These are phyloP conservation scores for Corythaixoides concolor DNA, from an alignment of 2,113 vertebrate genomes.

Conservation along the genomic window DNA sequence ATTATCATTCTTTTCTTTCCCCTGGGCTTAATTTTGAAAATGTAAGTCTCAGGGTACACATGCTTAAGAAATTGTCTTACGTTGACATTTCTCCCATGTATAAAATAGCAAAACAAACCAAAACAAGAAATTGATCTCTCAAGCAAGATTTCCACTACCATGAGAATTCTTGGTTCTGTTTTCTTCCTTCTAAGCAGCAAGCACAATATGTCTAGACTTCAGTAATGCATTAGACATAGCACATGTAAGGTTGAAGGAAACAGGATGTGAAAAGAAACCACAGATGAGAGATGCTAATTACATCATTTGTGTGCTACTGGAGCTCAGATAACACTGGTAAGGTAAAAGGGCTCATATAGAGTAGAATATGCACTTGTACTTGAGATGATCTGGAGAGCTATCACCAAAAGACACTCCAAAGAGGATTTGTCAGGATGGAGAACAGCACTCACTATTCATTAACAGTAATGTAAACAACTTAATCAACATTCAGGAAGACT, in stretches of 20 bases:
- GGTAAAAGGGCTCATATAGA: background rate
- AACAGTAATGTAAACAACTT: background rate
- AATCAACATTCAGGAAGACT: background rate
- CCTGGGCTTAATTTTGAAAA: background rate
- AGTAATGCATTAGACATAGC: background rate
- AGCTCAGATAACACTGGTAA: background rate
- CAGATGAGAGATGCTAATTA: background rate
- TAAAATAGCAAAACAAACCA: background rate
- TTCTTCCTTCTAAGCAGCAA: background rate
- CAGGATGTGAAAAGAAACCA: background rate
- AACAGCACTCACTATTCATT: background rate
- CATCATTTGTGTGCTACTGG: background rate
- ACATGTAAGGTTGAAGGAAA: background rate
- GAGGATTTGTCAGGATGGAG: background rate
- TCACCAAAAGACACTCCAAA: background rate
- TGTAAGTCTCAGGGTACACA: background rate
- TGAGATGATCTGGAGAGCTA: background rate
- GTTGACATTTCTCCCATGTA: background rate
- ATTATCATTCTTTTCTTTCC: conserved; percentile 9
- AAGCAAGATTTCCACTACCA: background rate
- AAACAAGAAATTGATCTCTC: background rate
- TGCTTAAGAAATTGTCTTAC: background rate
- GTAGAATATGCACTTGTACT: background rate
- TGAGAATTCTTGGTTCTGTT: background rate
- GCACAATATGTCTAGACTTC: background rate